Conservation (phyloP, 2,797 vertebrate species). For the Melopsittacus undulatus region DNA sequence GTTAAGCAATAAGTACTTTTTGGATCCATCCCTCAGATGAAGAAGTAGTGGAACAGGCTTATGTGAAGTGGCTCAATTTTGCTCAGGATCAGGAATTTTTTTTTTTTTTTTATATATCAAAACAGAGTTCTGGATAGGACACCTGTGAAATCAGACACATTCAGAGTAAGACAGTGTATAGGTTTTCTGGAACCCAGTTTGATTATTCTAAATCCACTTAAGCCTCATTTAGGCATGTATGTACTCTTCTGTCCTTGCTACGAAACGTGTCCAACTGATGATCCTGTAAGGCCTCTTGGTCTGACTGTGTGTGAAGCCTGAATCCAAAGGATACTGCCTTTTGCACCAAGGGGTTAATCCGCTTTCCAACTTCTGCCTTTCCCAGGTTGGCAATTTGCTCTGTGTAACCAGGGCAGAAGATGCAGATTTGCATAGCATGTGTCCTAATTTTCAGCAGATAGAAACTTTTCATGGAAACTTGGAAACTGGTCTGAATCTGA, state of each 20-base stretch:
- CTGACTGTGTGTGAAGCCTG: background rate
- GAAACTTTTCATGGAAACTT: background rate
- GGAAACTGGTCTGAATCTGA: background rate
- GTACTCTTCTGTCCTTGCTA: background rate
- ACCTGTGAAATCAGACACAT: background rate
- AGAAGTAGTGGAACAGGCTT: background rate
- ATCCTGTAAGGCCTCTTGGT: background rate
- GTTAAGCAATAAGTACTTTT: background rate
- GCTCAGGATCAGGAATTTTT: background rate
- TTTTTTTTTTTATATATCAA: background rate
- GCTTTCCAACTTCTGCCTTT: background rate
- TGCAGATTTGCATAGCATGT: background rate
- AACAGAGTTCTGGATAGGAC: background rate
- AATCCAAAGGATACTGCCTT: background rate
- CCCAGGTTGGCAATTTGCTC: background rate
- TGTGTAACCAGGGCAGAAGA: background rate
- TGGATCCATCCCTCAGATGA: background rate
- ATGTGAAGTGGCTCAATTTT: background rate
- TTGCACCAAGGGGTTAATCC: background rate
- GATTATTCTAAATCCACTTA: background rate
- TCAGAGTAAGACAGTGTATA: background rate
- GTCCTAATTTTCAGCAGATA: background rate
- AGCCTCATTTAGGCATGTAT: background rate
- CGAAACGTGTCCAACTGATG: background rate
- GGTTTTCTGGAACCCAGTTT: background rate